A percentile compares a stretch with the other conserved stretches of the same genome.
phyloP scores from a whole-genome alignment of 2,888 invertebrate species.

The Nebria salina region DNA sequence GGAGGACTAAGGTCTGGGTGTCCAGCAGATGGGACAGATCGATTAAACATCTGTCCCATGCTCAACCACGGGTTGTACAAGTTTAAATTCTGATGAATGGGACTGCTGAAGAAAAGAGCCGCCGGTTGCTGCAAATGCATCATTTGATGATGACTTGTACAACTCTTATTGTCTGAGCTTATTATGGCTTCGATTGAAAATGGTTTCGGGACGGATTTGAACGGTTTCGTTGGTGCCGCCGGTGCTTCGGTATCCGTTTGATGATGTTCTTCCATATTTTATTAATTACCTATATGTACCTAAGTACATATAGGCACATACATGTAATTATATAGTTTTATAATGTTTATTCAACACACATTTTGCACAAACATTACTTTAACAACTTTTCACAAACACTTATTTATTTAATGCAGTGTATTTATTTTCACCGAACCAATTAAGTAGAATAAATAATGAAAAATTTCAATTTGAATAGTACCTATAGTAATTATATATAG shows the following conservation, averaged over 20 bases:
- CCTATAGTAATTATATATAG: too few relatives aligned
- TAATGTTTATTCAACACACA: too few relatives aligned
- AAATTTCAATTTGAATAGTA: too few relatives aligned
- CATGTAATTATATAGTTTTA: too few relatives aligned
- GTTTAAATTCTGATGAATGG: slow-evolving; percentile 13
- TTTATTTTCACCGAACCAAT: too few relatives aligned
- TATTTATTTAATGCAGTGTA: too few relatives aligned
- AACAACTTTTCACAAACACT: too few relatives aligned
- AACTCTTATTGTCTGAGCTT: slow-evolving; percentile 51
- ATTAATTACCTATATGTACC: background rate
- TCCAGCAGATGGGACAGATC: background rate
- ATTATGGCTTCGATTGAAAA: slow-evolving; percentile 73
- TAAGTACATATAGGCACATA: too few relatives aligned
- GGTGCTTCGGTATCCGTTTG: background rate
- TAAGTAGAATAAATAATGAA: too few relatives aligned
- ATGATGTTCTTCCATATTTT: slow-evolving; percentile 9
- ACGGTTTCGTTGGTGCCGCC: slow-evolving; percentile 3
- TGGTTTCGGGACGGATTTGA: slow-evolving; percentile 66
- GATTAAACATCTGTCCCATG: slow-evolving; percentile 6
- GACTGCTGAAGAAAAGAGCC: slow-evolving; percentile 10
- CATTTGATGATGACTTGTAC: background rate
- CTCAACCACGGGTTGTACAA: slow-evolving; percentile 28
- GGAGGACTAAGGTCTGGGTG: slow-evolving; percentile 7
- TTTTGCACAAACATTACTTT: too few relatives aligned
- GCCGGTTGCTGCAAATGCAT: background rate